Evolutionary conservation across 30 jellyfish, hydroid and myxozoan species (phyloP), one percentile per base, ranked within the genome.

Genomic region (Catostylus mosaicus): DNA sequence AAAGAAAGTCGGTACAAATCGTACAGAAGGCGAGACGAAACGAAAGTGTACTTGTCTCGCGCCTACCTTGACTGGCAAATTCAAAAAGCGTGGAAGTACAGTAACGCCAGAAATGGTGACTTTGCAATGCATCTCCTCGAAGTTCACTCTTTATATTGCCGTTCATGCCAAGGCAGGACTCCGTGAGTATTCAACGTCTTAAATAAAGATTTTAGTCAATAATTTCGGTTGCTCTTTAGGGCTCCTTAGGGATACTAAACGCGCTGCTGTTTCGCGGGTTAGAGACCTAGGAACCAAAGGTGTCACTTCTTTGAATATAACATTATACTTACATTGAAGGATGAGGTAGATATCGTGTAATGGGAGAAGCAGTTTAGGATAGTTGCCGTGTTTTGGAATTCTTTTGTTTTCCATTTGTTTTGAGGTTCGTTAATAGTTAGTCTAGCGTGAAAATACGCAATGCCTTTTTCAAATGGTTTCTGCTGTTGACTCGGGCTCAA

Each of bases 1-100:
- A 79, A 65, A 64, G 89, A 79, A 79, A 79, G 89, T 79, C 89
- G 89, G 67, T 65, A 79, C 38, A 79, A 79, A 35, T 79, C 89
- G 45, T 79, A 79, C 89, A 79, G 89, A 45, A 64, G 89, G 72
- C 89, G 89, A 62, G 89, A 79, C 75, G 89, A 79, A 43, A 79
- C 89, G 35, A 79, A 79, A 59, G 78, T 79, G 20, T 79, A 79
- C 47, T 67, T 79, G 45, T 66, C 89, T 29, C 81, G 89, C 64
- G 89, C 89, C 64, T 79, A 14, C 60, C 73, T 79, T 18, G 89
- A 79, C 89, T 79, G 89, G 89, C 89, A 79, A 33, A 79, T 79
- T 34, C 89, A 79, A 60, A 79, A 79, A 33, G 81, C 89, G 82
- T 79, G 89, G 89, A 79, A 64, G 47, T 79, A 79, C 59, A 71